Base-by-base conservation (phyloP, 2,888 invertebrate species). In the Drosophila mettleri region DNA sequence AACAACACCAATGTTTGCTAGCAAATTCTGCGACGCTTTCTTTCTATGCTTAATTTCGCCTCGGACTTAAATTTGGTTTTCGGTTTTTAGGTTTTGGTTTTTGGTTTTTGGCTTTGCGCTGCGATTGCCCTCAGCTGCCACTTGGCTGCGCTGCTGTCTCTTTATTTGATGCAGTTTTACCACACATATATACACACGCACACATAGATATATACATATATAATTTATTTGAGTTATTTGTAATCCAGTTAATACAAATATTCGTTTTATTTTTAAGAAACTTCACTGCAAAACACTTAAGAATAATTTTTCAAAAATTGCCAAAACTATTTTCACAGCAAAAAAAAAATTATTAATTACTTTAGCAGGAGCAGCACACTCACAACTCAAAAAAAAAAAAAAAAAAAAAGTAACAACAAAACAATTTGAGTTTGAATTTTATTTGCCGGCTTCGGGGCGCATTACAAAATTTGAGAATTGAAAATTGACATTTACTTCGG, bases 21-120 rank as follows among this genome's bases (percentile, higher is more conserved):
- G 70, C 80, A 76, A 73, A 69, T 78, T 78, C 76, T 78, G 60
- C 61, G 66, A 61, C 78, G 78, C 77, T 78, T 76, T 78, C 77
- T 80, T 73, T 78, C 60, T 75, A 66, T 59, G 62, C 65, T 69
- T 52, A 69, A 53, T 38, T 74, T 58, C 45, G 53, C 45, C 29
- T 48, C 34, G 29, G 45, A 57, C 16, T 49, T 18, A 38, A 57
- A 49, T 53, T 48, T 69, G 43, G 24, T 43, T 34, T 54, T 54
- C 16, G 53, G 53, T 9, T 29, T 67, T 52, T 64, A 1, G 20
- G 33, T 31, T 43, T 68, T 34, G 43, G 38, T 55, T 20, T 22
- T 41, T 41, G 9, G 24, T 43, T 43, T 43, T 12, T 33, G 45
- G 3, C 24, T 38, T 33, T 31, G 33, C 16, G 16, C 10, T 41